Evolutionary conservation across 2,113 vertebrate genomes (phyloP).

Genomic region (Callaeas wilsoni): DNA sequence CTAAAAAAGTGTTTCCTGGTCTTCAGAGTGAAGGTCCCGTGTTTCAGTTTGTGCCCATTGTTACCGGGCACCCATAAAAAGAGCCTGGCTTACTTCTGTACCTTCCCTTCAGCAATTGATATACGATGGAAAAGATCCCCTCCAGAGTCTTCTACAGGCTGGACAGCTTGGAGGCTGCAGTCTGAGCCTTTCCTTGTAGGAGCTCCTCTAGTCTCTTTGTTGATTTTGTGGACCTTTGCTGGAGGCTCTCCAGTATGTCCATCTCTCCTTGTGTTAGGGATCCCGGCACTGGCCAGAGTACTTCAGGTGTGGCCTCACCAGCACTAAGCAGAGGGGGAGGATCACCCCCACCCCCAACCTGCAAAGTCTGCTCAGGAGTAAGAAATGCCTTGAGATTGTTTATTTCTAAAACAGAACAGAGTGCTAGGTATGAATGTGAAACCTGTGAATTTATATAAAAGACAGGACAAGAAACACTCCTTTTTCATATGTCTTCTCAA

Average conservation of each 20-base stretch:
- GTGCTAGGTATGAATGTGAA: background rate
- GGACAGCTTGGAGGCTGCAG: background rate
- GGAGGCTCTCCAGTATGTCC: background rate
- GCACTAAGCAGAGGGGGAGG: background rate
- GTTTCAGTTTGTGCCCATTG: background rate
- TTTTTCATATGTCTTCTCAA: background rate
- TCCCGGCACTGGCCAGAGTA: background rate
- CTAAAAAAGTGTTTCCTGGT: background rate
- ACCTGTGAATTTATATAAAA: background rate
- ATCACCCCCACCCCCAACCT: accelerated
- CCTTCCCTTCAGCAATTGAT: background rate
- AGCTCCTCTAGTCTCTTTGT: background rate
- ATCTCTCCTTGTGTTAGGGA: background rate
- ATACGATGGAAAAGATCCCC: background rate
- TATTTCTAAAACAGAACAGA: background rate
- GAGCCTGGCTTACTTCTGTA: background rate
- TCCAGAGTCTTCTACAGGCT: background rate
- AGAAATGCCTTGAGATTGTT: background rate
- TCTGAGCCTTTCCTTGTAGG: background rate
- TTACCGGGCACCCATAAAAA: background rate
- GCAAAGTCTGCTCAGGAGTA: background rate
- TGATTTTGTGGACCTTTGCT: background rate
- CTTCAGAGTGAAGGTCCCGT: background rate
- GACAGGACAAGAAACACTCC: background rate
- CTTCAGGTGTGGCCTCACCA: background rate